A percentile compares a stretch with the other conserved stretches of the same genome.
Evolutionary conservation across 2,888 invertebrate genomes (phyloP).

Genomic region (Archips crataeganus): DNA sequence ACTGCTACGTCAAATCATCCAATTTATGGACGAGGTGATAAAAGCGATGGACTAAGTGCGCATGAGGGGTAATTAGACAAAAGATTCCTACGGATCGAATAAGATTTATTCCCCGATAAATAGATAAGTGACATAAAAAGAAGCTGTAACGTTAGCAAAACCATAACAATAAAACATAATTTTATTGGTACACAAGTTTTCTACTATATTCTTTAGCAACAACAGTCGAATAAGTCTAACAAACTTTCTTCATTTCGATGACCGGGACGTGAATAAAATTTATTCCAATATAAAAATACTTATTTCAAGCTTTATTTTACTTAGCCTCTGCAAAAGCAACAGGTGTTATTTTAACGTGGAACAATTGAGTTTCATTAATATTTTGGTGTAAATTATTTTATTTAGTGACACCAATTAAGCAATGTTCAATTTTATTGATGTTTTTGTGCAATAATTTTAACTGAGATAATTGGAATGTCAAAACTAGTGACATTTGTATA

Average conservation of each 20-base stretch:
- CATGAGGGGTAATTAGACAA: too few relatives aligned
- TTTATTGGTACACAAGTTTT: background rate
- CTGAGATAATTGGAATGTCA: background rate
- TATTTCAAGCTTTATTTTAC: background rate
- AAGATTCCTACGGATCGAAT: too few relatives aligned
- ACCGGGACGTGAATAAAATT: slow-evolving; percentile 20
- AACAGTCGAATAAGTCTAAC: background rate
- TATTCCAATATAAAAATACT: slow-evolving; percentile 10
- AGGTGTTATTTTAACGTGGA: background rate
- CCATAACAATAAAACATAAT: background rate
- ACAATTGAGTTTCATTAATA: background rate
- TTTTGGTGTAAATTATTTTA: background rate
- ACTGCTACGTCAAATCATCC: too few relatives aligned
- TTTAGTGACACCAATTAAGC: slow-evolving; percentile 7
- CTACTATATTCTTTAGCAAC: background rate
- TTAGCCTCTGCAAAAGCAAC: background rate
- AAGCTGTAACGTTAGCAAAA: background rate
- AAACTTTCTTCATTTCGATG: slow-evolving; percentile 34
- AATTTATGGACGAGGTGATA: too few relatives aligned
- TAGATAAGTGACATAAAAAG: background rate
- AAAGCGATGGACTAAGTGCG: too few relatives aligned
- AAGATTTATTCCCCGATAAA: too few relatives aligned
- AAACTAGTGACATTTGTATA: slow-evolving; percentile 7
- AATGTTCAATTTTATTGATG: background rate
- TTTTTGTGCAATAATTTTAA: background rate